These are phyloP conservation scores for Tenualosa ilisha DNA, from an alignment of 2,797 vertebrate genomes.

Conservation along the genomic window DNA sequence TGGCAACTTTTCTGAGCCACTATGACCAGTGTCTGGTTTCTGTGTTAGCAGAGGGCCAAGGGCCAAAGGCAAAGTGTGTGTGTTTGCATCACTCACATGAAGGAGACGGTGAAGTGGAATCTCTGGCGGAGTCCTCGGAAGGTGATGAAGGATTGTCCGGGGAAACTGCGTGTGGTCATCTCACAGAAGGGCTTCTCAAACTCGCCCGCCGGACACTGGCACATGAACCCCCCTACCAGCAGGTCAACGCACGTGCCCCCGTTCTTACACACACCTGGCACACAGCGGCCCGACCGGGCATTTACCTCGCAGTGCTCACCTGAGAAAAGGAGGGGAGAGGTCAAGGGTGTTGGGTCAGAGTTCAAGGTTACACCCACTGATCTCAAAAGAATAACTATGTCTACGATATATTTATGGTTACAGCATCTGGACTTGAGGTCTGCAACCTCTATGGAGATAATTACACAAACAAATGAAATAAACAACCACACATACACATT, in stretches of 20 bases:
- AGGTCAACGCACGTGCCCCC: conserved; percentile 92
- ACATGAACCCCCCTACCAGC: conserved; percentile 91
- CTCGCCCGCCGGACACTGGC: conserved; percentile 84
- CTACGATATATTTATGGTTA: no score
- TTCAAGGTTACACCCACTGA: not conserved
- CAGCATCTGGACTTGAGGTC: no score
- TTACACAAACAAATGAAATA: no score
- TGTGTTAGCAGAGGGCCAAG: not conserved
- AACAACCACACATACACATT: no score
- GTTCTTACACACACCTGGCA: conserved; percentile 90
- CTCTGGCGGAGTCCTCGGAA: conserved; percentile 94
- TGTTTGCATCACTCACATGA: conserved; percentile 79
- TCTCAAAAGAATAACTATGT: no score
- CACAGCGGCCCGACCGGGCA: conserved; percentile 82
- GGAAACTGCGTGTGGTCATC: conserved; percentile 95
- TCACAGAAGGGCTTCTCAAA: conserved; percentile 94
- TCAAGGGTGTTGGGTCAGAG: not conserved
- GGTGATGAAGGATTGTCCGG: conserved; percentile 92
- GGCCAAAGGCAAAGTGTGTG: no score
- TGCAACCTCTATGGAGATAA: no score
- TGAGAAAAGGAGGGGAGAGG: conserved; percentile 52
- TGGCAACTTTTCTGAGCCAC: not conserved
- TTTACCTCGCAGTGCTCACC: conserved; percentile 94
- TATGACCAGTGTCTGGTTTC: not conserved
- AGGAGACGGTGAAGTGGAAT: conserved; percentile 94